A percentile compares a stretch with the other conserved stretches of the same genome.
Conservation (phyloP, 2,113 vertebrate genomes). For the Chauna torquata region DNA sequence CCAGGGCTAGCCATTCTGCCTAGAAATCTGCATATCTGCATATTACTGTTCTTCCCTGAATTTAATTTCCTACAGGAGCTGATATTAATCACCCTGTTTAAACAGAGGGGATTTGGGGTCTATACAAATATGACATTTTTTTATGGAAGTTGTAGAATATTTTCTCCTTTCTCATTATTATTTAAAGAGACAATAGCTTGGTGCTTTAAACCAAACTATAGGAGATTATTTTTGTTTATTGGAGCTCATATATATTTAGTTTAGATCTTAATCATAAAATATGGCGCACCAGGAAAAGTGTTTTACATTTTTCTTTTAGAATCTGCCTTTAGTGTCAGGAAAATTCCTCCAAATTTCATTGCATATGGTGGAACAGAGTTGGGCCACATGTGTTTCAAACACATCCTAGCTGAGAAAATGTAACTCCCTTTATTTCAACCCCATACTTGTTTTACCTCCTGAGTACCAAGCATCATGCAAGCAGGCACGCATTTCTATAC, state of each 20-base stretch:
- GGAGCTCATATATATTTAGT: conserved; percentile 15
- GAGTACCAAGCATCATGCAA: background rate
- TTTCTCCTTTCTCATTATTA: conserved; percentile 53
- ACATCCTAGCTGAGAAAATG: background rate
- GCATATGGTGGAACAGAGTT: background rate
- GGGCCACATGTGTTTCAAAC: background rate
- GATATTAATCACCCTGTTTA: conserved; percentile 95
- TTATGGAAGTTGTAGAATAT: conserved; percentile 70
- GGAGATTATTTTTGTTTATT: conserved; percentile 59
- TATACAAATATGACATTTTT: conserved; percentile 81
- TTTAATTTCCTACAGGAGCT: conserved; percentile 98
- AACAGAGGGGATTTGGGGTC: conserved; percentile 91
- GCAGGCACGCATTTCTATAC: background rate
- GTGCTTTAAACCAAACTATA: conserved; percentile 28
- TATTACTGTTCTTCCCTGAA: conserved; percentile 86
- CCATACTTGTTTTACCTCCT: rapidly evolving
- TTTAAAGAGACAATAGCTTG: conserved; percentile 76
- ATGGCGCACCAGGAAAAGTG: background rate
- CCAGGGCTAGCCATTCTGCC: conserved; percentile 83
- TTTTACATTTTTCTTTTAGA: background rate
- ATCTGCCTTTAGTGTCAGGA: background rate
- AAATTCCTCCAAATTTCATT: conserved; percentile 31
- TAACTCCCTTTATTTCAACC: background rate
- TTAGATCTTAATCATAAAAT: conserved; percentile 49
- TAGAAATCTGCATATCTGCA: conserved; percentile 96